Conservation (phyloP, 1,140 invertebrate species). For the Coenobita brevimanus region DNA sequence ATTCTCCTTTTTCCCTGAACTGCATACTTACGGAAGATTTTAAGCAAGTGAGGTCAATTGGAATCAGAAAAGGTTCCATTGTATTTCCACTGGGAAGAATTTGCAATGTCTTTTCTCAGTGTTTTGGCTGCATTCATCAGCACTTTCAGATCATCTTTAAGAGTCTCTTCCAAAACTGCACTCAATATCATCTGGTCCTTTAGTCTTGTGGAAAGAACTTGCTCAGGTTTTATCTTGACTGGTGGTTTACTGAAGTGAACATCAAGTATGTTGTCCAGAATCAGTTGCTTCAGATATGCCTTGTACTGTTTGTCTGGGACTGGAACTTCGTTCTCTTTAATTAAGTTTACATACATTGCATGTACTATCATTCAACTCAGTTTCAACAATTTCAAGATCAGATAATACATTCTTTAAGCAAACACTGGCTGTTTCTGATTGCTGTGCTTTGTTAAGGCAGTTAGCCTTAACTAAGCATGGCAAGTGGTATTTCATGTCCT, state of each 20-base stretch:
- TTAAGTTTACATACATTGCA: no score
- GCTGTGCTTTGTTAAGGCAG: no score
- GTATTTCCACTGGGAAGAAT: not conserved
- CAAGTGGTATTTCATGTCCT: no score
- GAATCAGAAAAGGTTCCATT: conserved; percentile 23
- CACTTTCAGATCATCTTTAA: conserved; percentile 26
- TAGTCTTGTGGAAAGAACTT: conserved; percentile 18
- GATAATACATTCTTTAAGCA: no score
- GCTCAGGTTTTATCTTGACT: conserved; percentile 21
- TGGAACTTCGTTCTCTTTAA: not conserved
- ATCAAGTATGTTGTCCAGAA: not conserved
- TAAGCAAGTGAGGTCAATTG: not conserved
- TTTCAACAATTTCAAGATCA: no score
- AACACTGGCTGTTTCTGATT: no score
- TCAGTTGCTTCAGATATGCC: conserved; percentile 18
- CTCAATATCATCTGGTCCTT: conserved; percentile 9
- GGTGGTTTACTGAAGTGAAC: conserved; percentile 19
- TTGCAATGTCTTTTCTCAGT: conserved; percentile 28
- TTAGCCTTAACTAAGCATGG: no score
- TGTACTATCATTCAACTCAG: no score
- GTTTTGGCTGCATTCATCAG: conserved; percentile 19
- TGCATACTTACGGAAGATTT: conserved; percentile 15
- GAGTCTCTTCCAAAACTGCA: conserved; percentile 2
- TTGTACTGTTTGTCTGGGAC: conserved; percentile 19
- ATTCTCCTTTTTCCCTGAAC: not conserved